Base-by-base conservation (phyloP, 2,113 vertebrate species). In the Alaudala cheleensis region DNA sequence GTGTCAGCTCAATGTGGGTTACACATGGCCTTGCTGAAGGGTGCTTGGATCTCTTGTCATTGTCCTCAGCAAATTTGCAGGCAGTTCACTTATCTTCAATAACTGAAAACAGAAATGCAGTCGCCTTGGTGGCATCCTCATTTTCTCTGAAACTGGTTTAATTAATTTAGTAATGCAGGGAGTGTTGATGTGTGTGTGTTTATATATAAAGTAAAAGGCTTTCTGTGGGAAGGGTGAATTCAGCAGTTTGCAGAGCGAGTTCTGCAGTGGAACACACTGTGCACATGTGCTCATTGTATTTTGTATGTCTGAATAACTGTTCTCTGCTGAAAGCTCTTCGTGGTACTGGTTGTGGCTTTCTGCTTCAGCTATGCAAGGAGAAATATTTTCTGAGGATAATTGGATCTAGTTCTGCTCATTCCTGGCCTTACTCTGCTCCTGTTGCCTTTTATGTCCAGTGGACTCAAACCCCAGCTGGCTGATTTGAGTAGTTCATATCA, bases 391-490 rank as follows among this genome's bases (percentile, higher is more conserved):
- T 90, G 85, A 73, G 1, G 11, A 11, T 62, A 56, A 33, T 0
- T 83, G 72, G 67, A 28, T 66, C 47, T 25, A 25, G 73, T 92
- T 90, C 64, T 85, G 67, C 50, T 70, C 42, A 1, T 62, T 92
- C 45, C 61, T 78, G 87, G 69, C 64, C 53, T 73, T 28, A 5
- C 54, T 83, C 54, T 70, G 81, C 56, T 94, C 44, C 56, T 10
- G 10, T 90, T 88, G 92, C 88, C 92, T 93, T 95, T 93, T 92
- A 80, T 83, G 85, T 93, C 51, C 90, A 78, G 2, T 28, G 40
- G 56, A 56, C 69, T 92, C 70, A 23, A 86, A 62, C 51, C 34
- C 10, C 19, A 39, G 45, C 42, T 28, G 34, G 17, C 42, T 80
- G 70, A 42, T 40, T 61, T 15, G 6, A 44, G 56, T 51, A 44